Conservation (phyloP, 2,113 vertebrate species). For the Emydura subglobosa region DNA sequence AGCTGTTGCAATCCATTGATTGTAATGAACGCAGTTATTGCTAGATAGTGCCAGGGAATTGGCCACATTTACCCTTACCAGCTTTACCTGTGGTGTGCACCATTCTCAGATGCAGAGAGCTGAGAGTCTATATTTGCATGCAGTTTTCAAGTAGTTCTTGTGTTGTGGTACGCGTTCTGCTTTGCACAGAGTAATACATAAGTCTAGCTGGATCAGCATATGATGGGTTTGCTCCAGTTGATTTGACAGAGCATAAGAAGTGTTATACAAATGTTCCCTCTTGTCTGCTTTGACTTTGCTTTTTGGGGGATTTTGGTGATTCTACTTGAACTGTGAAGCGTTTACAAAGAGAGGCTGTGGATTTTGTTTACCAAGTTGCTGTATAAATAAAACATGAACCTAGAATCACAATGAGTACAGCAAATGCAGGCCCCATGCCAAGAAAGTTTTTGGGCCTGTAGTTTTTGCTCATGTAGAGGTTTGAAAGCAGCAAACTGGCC, state of each 20-base stretch:
- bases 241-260: conserved; percentile 16
- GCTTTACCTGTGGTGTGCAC: neutral
- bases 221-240: neutral
- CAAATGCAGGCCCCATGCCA: neutral
- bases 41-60: neutral
- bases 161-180: rapidly evolving
- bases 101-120: neutral
- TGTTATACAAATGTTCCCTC: conserved; percentile 9
- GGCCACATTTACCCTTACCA: neutral
- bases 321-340: conserved; percentile 9
- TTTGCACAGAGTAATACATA: conserved; percentile 1
- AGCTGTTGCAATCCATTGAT: neutral
- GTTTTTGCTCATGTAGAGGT: conserved; percentile 1
- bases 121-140: neutral
- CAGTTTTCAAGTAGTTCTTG: neutral
- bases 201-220: conserved; percentile 7
- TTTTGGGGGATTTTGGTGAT: conserved; percentile 35
- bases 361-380: conserved; percentile 28
- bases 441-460: conserved; percentile 1
- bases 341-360: conserved; percentile 18
- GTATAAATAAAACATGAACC: conserved; percentile 1
- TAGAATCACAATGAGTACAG: conserved; percentile 3
- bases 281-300: conserved; percentile 21
- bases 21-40: neutral
- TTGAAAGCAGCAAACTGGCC: neutral